Evolutionary conservation across 1,140 invertebrate species (phyloP), one percentile per base, ranked within the genome.

Genomic region (Melipona quadrifasciata): DNA sequence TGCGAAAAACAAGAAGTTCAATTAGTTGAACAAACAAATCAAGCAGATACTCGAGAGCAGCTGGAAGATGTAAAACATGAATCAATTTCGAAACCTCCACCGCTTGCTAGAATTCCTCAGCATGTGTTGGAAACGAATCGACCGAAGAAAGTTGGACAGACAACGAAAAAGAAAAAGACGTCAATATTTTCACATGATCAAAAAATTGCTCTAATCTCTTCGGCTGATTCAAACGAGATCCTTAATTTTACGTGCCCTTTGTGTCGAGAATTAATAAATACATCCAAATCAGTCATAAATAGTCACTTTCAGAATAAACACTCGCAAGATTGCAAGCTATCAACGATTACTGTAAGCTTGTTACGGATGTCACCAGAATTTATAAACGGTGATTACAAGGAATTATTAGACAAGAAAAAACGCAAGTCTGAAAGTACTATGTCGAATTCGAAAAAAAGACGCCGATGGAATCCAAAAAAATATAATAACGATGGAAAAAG

Each of bases 221-320:
- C 92, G 14, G 73, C n/a, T 11, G 85, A 85, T 31, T 67, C 80
- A 5, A 58, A 86, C 3, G 74, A 84, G 19, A 39, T 58, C 4
- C 64, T 92, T 17, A 82, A 93, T 80, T 94, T 92, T 24, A 88
- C 90, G n/a, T 95, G 94, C 53, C 93, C 94, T 68, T 73, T 94
- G 1, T 95, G 94, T 53, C 89, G 90, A 0, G 92, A 94, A 47
- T 39, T 89, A 11, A 93, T 95, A 34, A 93, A 93, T 51, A 94
- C 94, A 11, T 91, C 91, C 2, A 92, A 88, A 89, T 87, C 89
- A 0, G 84, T 93, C 0, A 65, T 93, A 5, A 87, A 67, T 2
- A 70, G 87, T 61, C 94, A 95, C 51, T 94, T 93, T 75, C 82
- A 79, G 21, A 88, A 80, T 0, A 93, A 88, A 51, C 94, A 95